phyloP scores from a whole-genome alignment of 2,797 vertebrate genomes.

The Oceanodroma leucorhoa region DNA sequence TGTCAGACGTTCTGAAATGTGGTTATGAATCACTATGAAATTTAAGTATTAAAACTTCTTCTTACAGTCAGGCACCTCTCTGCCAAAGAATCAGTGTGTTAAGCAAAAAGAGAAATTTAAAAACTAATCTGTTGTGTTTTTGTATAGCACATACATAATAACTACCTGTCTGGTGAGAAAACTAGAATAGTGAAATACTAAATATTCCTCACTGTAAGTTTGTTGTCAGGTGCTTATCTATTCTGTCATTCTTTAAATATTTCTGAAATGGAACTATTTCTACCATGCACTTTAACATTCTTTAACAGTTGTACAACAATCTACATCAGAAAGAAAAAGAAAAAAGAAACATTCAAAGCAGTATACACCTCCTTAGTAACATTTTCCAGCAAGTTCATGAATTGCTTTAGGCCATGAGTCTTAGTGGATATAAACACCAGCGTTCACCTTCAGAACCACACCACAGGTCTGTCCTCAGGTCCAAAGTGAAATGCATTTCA shows the following conservation, averaged over 20 bases:
- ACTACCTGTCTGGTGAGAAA: not conserved
- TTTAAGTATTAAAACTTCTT: not conserved
- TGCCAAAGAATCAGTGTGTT: not conserved
- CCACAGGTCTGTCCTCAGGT: not conserved
- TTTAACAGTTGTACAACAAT: not conserved
- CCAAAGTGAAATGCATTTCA: constrained; percentile 26
- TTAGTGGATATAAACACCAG: not conserved
- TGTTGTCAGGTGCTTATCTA: constrained; percentile 21
- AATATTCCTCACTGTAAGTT: not conserved
- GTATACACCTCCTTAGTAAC: not conserved
- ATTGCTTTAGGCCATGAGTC: not conserved
- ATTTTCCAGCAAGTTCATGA: not conserved
- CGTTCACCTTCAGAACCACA: constrained; percentile 1
- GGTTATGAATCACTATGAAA: not conserved
- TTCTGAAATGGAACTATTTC: not conserved
- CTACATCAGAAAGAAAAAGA: not conserved
- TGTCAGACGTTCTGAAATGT: not conserved
- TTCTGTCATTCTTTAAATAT: not conserved
- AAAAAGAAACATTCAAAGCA: not conserved
- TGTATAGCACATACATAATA: not conserved
- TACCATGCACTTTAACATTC: not conserved
- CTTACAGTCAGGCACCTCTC: not conserved
- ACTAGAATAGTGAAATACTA: not conserved
- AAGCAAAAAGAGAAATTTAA: not conserved
- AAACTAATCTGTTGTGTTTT: not conserved